These are phyloP conservation scores for Hofmannophila pseudospretella DNA, from an alignment of 2,888 invertebrate species.

Conservation along the genomic window DNA sequence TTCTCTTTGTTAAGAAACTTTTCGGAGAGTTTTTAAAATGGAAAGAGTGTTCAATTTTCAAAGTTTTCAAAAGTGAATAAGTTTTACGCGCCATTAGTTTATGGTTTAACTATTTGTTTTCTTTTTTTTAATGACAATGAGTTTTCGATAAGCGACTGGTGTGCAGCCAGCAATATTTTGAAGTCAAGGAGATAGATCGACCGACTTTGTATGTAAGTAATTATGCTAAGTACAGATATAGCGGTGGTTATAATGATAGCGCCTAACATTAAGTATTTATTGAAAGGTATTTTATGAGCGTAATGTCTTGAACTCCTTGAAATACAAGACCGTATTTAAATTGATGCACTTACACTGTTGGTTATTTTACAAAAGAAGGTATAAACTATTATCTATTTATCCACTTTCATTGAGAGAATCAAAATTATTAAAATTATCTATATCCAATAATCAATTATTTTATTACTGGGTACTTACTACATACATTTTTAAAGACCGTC, in stretches of 20 bases:
- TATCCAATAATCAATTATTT: no score
- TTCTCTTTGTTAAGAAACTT: slow-evolving; percentile 1
- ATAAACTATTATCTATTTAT: no score
- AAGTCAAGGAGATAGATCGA: slow-evolving; percentile 23
- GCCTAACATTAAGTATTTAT: slow-evolving; percentile 1
- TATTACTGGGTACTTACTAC: no score
- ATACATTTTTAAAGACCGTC: no score
- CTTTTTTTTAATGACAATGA: slow-evolving; percentile 8
- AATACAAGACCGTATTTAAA: not conserved
- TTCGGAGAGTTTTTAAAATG: not conserved
- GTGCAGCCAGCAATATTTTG: slow-evolving; percentile 1
- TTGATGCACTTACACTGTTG: no score
- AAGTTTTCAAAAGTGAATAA: slow-evolving; percentile 2
- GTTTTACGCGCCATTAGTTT: slow-evolving; percentile 17
- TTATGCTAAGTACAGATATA: slow-evolving; percentile 12
- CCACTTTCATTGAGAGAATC: no score
- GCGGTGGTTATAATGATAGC: slow-evolving; percentile 1
- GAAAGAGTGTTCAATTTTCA: not conserved
- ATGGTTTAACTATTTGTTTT: slow-evolving; percentile 12
- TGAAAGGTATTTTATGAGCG: slow-evolving; percentile 5
- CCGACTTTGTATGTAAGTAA: slow-evolving; percentile 22
- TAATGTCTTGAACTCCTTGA: slow-evolving; percentile 17
- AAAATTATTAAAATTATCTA: no score
- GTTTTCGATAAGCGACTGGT: slow-evolving; percentile 2
- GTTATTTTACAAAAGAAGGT: no score